A percentile compares a stretch with the other conserved stretches of the same genome.
Evolutionary conservation across 2,888 invertebrate species (phyloP).

Genomic region (Sphaerophoria rueppellii): DNA sequence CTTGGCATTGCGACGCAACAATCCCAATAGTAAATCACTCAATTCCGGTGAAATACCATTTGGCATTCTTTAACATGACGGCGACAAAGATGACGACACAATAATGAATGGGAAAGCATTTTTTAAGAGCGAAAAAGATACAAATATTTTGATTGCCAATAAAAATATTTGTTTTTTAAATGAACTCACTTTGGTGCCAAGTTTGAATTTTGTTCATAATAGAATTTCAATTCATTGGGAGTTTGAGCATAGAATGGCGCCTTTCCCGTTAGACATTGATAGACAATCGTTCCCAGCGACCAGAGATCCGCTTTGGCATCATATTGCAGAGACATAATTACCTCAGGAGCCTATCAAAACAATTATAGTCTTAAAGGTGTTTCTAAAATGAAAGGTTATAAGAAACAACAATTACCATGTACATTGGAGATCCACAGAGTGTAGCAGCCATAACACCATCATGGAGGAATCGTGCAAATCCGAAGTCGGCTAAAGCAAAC

Average conservation of each 20-base stretch:
- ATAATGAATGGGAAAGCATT: background rate
- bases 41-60: constrained; percentile 95
- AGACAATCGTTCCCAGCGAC: constrained; percentile 99
- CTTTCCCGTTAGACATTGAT: constrained; percentile 98
- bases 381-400: background rate
- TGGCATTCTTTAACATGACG: constrained; percentile 89
- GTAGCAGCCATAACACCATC: constrained; percentile 99
- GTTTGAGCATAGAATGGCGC: constrained; percentile 99
- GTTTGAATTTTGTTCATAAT: constrained; percentile 97
- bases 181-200: constrained; percentile 92
- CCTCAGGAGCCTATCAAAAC: constrained; percentile 92
- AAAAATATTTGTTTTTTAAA: constrained; percentile 24
- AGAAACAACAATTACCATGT: constrained; percentile 89
- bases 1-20: constrained; percentile 95
- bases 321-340: constrained; percentile 99
- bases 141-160: background rate
- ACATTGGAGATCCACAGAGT: constrained; percentile 99
- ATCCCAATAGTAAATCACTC: constrained; percentile 91
- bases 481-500: constrained; percentile 94
- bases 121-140: background rate
- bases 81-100: background rate
- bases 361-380: too few relatives aligned
- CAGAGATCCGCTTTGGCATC: constrained; percentile 99
- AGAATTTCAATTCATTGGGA: constrained; percentile 97
- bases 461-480: constrained; percentile 98